Evolutionary conservation across 2,113 vertebrate genomes (phyloP).

Genomic region (Laterallus jamaicensis): DNA sequence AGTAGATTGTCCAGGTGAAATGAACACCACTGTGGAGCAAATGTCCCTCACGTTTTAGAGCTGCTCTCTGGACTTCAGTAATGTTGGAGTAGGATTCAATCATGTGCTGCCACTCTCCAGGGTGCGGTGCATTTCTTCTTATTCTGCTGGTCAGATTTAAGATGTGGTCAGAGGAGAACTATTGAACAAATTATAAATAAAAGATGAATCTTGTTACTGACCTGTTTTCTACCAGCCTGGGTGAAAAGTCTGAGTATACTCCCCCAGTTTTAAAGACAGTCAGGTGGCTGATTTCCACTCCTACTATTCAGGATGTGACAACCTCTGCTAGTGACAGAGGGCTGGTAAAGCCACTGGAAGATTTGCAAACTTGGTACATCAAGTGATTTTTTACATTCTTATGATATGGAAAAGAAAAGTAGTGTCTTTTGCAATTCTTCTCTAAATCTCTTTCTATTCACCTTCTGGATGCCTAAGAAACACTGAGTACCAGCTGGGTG

Average conservation of each 20-base stretch:
- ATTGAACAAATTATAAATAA: background rate
- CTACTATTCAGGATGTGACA: background rate
- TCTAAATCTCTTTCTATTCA: background rate
- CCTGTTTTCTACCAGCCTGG: background rate
- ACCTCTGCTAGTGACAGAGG: background rate
- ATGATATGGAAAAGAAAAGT: background rate
- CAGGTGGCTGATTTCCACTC: background rate
- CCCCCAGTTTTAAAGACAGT: background rate
- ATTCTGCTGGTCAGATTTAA: background rate
- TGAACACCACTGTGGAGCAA: background rate
- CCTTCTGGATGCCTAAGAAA: background rate
- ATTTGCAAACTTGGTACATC: background rate
- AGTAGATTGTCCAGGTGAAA: background rate
- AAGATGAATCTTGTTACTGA: background rate
- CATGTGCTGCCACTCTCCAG: rapidly evolving
- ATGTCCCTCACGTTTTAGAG: background rate
- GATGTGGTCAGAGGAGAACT: background rate
- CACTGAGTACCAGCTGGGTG: rapidly evolving
- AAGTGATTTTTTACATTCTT: background rate
- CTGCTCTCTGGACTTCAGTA: background rate
- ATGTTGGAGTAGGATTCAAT: background rate
- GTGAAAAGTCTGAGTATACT: background rate
- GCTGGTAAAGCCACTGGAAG: background rate
- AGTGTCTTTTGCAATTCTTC: background rate
- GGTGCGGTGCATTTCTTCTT: background rate